These are phyloP conservation scores for Todiramphus saurophagus DNA, from an alignment of 2,113 vertebrate species.

Conservation along the genomic window DNA sequence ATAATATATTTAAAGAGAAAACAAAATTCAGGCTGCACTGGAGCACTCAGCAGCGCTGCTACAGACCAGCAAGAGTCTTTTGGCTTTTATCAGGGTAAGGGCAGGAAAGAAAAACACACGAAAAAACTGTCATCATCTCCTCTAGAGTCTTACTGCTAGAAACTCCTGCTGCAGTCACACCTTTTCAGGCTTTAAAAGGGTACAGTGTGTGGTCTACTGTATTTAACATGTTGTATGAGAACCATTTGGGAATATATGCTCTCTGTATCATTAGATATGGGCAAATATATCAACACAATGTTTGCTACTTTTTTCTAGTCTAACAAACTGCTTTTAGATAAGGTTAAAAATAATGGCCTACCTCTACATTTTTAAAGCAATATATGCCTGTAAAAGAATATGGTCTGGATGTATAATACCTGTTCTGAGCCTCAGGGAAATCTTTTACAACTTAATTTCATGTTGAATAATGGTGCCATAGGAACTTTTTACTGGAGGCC, in stretches of 20 bases:
- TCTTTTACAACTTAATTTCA: neutral
- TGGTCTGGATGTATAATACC: neutral
- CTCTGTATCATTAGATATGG: neutral
- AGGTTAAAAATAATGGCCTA: neutral
- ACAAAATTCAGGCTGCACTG: neutral
- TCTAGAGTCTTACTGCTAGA: neutral
- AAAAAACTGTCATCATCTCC: neutral
- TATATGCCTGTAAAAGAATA: neutral
- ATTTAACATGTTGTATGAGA: fast-evolving
- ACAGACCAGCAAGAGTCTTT: neutral
- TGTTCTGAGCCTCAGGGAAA: neutral
- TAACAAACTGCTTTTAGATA: neutral
- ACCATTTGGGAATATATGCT: neutral
- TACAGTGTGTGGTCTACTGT: fast-evolving
- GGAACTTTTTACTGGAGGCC: neutral
- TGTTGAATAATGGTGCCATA: neutral
- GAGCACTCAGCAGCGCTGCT: fast-evolving
- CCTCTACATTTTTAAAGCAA: neutral
- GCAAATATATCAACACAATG: neutral
- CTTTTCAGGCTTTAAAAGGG: neutral
- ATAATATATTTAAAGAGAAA: neutral
- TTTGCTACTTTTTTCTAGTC: neutral
- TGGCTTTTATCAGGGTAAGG: neutral
- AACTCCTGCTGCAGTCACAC: neutral
- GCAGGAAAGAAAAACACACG: neutral